A percentile compares a stretch with the other conserved stretches of the same genome.
phyloP scores from a whole-genome alignment of 2,113 vertebrate species.

The Apeltes quadracus region DNA sequence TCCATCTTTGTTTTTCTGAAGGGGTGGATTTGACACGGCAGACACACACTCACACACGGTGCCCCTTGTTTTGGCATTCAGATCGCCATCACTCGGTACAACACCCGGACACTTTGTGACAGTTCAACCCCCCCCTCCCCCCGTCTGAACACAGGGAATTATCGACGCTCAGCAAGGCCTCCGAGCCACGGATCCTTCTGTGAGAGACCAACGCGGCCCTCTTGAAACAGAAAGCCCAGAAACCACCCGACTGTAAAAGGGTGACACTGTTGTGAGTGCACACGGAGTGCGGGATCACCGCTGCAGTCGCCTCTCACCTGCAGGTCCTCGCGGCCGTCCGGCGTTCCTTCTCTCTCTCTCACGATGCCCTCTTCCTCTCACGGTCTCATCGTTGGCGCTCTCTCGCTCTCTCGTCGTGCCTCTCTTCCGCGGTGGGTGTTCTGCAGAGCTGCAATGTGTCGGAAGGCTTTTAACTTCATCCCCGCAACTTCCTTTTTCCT shows the following conservation, averaged over 20 bases:
- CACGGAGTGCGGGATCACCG: neutral
- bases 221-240: conserved; percentile 9
- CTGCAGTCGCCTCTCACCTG: conserved; percentile 46
- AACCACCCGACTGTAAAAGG: neutral
- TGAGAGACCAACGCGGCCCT: neutral
- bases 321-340: conserved; percentile 1
- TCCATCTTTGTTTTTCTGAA: conserved; percentile 83
- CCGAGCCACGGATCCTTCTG: neutral
- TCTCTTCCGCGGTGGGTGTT: conserved; percentile 77
- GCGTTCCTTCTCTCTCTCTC: conserved; percentile 14
- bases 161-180: no score
- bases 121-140: neutral
- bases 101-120: neutral
- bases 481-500: conserved; percentile 78
- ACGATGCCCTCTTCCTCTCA: conserved; percentile 44
- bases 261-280: neutral
- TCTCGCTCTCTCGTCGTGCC: conserved; percentile 44
- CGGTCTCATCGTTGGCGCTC: conserved; percentile 51
- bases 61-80: neutral
- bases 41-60: neutral
- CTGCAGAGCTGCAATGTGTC: conserved; percentile 68
- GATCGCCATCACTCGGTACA: no score
- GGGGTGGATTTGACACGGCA: neutral
- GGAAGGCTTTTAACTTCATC: conserved; percentile 69
- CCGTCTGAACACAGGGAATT: neutral